Evolutionary conservation across 2,113 vertebrate genomes (phyloP).

Genomic region (Pterocles orientalis): DNA sequence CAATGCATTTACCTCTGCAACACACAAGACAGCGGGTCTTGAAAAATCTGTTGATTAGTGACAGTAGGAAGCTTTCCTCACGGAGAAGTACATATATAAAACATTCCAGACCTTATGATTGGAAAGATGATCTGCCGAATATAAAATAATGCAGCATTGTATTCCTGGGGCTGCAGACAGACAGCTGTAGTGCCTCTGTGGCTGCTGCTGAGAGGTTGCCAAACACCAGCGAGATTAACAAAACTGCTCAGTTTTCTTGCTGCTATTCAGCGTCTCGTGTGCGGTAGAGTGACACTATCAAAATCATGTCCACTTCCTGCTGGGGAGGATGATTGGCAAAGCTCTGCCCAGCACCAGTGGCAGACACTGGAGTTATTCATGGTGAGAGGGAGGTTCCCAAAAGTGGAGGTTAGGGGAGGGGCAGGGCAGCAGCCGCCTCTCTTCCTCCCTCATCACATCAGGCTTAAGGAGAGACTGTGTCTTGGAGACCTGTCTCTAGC

Average conservation of each 20-base stretch:
- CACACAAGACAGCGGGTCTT: not conserved
- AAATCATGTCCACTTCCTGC: constrained; percentile 69
- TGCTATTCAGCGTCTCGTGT: constrained; percentile 61
- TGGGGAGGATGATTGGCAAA: constrained; percentile 60
- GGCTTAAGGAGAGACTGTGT: not conserved
- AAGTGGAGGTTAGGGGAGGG: constrained; percentile 47
- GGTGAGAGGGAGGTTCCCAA: constrained; percentile 27
- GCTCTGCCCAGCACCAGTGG: constrained; percentile 46
- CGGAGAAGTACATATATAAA: constrained; percentile 54
- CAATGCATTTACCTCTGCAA: not conserved
- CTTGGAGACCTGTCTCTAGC: not conserved
- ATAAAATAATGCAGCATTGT: constrained; percentile 69
- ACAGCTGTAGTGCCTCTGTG: constrained; percentile 68
- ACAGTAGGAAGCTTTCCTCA: constrained; percentile 55
- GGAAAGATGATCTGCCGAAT: constrained; percentile 60
- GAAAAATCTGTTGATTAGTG: constrained; percentile 41
- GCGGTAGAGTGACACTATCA: constrained; percentile 65
- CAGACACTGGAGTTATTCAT: constrained; percentile 65
- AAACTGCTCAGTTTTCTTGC: constrained; percentile 71
- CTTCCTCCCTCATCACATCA: not conserved
- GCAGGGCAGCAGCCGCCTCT: not conserved
- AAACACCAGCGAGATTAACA: constrained; percentile 65
- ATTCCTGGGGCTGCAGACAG: constrained; percentile 56
- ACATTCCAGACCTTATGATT: constrained; percentile 64
- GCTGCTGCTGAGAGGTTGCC: constrained; percentile 65